phyloP scores from a whole-genome alignment of 1,140 invertebrate genomes.

The Euwallacea similis region DNA sequence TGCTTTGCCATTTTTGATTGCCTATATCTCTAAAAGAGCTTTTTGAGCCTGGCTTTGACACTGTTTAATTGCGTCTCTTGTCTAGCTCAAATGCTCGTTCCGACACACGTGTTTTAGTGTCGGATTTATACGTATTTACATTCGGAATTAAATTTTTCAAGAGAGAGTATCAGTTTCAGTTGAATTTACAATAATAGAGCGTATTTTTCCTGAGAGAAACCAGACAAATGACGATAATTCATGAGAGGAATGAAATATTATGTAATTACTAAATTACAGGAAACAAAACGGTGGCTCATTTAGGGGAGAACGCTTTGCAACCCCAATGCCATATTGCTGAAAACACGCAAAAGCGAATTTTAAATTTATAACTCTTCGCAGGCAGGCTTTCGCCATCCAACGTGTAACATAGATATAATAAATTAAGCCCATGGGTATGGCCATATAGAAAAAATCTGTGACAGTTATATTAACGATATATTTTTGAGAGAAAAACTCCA shows the following conservation, averaged over 20 bases:
- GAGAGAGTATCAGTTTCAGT: too few species aligned
- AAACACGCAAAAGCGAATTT: slow-evolving; percentile 10
- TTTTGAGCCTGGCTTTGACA: slow-evolving; percentile 4
- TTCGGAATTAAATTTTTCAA: too few species aligned
- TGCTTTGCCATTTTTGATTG: slow-evolving; percentile 5
- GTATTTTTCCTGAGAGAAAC: too few species aligned
- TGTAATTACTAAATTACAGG: slow-evolving; percentile 8
- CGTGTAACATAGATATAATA: slow-evolving; percentile 24
- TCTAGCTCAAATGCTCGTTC: not conserved
- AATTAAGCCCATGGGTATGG: slow-evolving; percentile 20
- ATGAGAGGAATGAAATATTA: slow-evolving; percentile 1
- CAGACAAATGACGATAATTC: too few species aligned
- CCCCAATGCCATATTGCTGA: slow-evolving; percentile 2
- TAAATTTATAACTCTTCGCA: slow-evolving; percentile 16
- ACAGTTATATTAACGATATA: slow-evolving; percentile 32
- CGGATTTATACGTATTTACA: not conserved
- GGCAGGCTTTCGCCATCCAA: slow-evolving; percentile 1
- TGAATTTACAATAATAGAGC: too few species aligned
- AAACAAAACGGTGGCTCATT: slow-evolving; percentile 9
- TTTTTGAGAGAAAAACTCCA: slow-evolving; percentile 11
- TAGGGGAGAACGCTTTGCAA: not conserved
- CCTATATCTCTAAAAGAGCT: slow-evolving; percentile 5
- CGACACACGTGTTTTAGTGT: not conserved
- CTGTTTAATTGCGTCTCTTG: slow-evolving; percentile 6
- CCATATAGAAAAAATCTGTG: slow-evolving; percentile 20